These are phyloP conservation scores for Ceratitis capitata DNA, from an alignment of 1,140 invertebrate genomes.

Conservation along the genomic window DNA sequence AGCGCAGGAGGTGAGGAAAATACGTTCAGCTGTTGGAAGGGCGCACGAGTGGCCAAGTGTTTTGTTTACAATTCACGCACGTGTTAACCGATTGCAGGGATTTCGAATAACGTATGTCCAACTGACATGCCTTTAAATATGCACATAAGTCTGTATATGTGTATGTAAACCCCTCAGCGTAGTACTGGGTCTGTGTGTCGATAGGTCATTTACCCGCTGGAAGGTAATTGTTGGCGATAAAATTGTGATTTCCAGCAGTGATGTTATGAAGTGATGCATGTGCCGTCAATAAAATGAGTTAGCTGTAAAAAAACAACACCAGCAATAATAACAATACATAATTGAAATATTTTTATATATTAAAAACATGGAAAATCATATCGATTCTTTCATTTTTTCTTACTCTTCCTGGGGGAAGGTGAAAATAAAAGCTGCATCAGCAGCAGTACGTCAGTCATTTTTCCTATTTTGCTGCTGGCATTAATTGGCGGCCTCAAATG, in stretches of 20 bases:
- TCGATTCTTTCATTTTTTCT: too few relatives aligned
- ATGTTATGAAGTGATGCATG: background rate
- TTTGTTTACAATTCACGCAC: constrained; percentile 40
- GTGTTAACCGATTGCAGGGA: constrained; percentile 23
- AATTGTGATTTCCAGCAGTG: background rate
- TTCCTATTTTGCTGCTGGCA: too few relatives aligned
- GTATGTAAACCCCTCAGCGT: background rate
- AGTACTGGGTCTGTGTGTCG: background rate
- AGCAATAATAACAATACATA: too few relatives aligned
- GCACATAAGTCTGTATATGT: background rate
- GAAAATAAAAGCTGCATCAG: too few relatives aligned
- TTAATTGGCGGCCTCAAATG: too few relatives aligned
- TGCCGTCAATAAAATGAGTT: background rate
- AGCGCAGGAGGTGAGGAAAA: background rate
- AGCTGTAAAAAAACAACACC: background rate
- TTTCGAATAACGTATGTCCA: background rate
- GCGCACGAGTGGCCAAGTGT: background rate
- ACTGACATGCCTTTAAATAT: constrained; percentile 7
- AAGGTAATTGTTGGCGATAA: constrained; percentile 8
- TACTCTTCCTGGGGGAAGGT: too few relatives aligned
- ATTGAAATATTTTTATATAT: too few relatives aligned
- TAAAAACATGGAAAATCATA: too few relatives aligned
- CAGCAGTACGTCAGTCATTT: too few relatives aligned
- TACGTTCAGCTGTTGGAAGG: background rate
- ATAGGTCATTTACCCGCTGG: background rate